phyloP scores from a whole-genome alignment of 2,888 invertebrate species.

The Rhodophaea formosa region DNA sequence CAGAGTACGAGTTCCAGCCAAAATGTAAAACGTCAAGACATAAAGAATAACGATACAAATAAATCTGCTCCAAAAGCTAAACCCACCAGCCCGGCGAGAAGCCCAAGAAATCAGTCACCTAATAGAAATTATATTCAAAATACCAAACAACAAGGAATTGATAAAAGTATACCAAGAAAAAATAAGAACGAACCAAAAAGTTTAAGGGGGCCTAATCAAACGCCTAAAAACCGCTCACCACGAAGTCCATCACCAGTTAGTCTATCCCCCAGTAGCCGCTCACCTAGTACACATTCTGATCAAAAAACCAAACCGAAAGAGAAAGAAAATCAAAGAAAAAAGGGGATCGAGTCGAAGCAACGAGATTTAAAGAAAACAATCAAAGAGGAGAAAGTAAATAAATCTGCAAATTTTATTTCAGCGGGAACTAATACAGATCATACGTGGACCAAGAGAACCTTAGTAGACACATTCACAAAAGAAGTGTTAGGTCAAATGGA shows the following conservation, averaged over 20 bases:
- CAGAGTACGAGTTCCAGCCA: slow-evolving; percentile 1
- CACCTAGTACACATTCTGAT: neutral
- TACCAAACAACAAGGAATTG: neutral
- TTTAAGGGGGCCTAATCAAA: neutral
- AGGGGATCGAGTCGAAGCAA: neutral
- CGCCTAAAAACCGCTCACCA: neutral
- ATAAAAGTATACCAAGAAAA: neutral
- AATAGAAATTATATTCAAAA: neutral
- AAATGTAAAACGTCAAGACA: slow-evolving; percentile 3
- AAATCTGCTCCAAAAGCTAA: neutral
- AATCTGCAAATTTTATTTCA: neutral
- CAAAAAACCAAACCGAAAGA: neutral
- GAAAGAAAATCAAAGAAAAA: neutral
- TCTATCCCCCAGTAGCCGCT: neutral
- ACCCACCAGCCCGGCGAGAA: neutral
- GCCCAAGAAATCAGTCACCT: neutral
- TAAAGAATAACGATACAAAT: neutral
- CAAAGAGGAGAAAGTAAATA: slow-evolving; percentile 18
- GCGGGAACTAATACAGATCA: slow-evolving; percentile 41
- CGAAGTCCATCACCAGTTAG: too few species aligned
- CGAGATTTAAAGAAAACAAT: slow-evolving; percentile 12
- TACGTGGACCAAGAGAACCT: slow-evolving; percentile 46
- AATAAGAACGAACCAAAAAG: neutral
- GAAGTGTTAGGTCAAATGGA: slow-evolving; percentile 37
- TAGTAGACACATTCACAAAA: slow-evolving; percentile 52